Base-by-base conservation (phyloP, 2,797 vertebrate genomes). In the Pampus argenteus region DNA sequence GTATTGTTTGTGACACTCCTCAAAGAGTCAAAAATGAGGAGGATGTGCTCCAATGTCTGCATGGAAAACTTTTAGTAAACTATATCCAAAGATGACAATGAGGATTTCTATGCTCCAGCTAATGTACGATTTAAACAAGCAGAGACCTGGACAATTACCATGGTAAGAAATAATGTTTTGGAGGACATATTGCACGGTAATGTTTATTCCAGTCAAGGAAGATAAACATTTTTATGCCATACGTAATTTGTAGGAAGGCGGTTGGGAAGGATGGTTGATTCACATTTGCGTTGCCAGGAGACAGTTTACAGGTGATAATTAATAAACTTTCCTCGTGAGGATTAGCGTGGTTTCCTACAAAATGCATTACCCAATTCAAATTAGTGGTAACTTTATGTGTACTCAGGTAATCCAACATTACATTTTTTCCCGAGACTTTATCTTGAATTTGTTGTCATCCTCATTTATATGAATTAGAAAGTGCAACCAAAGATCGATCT, bases 1-100 rank as follows among this genome's bases (percentile, higher is more conserved):
- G 74, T 73, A 79, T 81, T 63, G 68, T 71, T 77, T 67, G 52
- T 81, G 79, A 67, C 79, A 81, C 82, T 83, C 54, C 73, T 83
- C 64, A 4, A 65, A 75, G 50, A 78, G 84, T 84, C 73, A 83
- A 48, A 79, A 80, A 17, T 57, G 45, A 82, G 61, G 73, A 31
- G 54, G 22, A 55, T 40, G 42, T 56, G 62, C 34, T 52, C 10
- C 44, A 6, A 1, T 38, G 56, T 52, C 45, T 67, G 61, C 28
- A 62, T 20, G 51, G 40, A 57, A 58, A 66, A 72, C 45, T 38
- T 9, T 47, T 13, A 17, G 25, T 23, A 45, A 67, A 67, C 51
- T 17, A 57, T 52, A 25, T 75, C 40, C 7, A 49, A 51, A 69
- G 65, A 73, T 66, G 62, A 68, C 57, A 58, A 65, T 61, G 55